A percentile compares a stretch with the other conserved stretches of the same genome.
These are phyloP conservation scores for Triplophysa bombifrons DNA, from an alignment of 2,797 vertebrate species.

Conservation along the genomic window DNA sequence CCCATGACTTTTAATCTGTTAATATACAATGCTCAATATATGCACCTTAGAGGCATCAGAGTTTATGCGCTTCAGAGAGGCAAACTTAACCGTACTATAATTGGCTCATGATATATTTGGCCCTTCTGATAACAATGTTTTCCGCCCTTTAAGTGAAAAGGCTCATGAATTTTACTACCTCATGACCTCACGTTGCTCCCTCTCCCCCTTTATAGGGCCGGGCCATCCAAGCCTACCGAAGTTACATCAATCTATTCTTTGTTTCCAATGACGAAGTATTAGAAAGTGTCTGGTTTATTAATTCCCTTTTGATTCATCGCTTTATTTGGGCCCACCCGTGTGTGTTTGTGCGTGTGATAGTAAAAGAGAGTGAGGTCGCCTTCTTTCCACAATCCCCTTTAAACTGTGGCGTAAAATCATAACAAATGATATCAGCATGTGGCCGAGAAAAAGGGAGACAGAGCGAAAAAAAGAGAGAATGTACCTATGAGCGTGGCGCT, in stretches of 20 bases:
- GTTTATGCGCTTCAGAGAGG: neutral
- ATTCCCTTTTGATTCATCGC: neutral
- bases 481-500: conserved; percentile 16
- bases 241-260: neutral
- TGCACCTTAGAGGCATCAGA: neutral
- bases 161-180: neutral
- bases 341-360: neutral
- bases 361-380: neutral
- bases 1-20: too few species aligned
- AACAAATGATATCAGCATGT: conserved; percentile 35
- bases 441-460: neutral
- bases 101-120: neutral
- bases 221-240: neutral
- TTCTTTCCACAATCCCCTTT: conserved; percentile 15
- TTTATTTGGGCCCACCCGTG: neutral
- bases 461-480: neutral
- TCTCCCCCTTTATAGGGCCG: neutral
- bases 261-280: neutral
- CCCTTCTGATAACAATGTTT: neutral
- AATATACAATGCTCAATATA: neutral
- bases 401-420: conserved; percentile 14
- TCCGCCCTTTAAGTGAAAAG: neutral
- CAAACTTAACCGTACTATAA: neutral
- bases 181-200: neutral
- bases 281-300: neutral